phyloP scores from a whole-genome alignment of 2,113 vertebrate genomes.

The Rhea pennata region DNA sequence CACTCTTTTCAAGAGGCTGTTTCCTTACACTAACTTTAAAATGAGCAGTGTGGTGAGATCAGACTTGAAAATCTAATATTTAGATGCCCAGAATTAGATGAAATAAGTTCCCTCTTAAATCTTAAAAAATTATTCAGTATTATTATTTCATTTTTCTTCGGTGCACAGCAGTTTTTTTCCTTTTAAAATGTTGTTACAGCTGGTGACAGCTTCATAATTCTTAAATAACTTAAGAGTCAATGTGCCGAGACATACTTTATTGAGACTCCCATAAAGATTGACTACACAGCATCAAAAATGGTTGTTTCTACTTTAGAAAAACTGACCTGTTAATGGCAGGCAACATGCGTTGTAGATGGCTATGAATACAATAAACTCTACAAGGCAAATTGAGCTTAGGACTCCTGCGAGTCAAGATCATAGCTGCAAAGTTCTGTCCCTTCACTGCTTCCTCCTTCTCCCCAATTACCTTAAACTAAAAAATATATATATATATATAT shows the following conservation, averaged over 20 bases:
- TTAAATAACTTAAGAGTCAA: neutral
- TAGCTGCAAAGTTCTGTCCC: neutral
- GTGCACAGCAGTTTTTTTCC: neutral
- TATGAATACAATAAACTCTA: too few relatives aligned
- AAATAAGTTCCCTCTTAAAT: neutral
- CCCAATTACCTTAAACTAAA: neutral
- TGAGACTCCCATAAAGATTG: neutral
- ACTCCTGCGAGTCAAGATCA: neutral
- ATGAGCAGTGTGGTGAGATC: neutral
- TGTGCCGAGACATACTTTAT: fast-evolving
- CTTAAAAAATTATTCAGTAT: too few relatives aligned
- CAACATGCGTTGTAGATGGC: neutral
- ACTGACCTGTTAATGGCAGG: fast-evolving
- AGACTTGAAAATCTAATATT: neutral
- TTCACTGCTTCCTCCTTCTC: neutral
- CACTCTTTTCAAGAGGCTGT: neutral
- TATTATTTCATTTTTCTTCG: neutral
- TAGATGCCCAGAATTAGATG: too few relatives aligned
- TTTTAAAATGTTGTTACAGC: neutral
- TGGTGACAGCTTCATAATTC: too few relatives aligned
- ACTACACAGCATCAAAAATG: too few relatives aligned
- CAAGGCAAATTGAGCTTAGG: neutral
- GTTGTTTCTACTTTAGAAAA: neutral
- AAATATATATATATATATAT: too few relatives aligned
- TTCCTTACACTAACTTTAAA: neutral